Percentiles rank a stretch among this genome's conserved stretches.
phyloP scores from a whole-genome alignment of 2,113 vertebrate genomes.

The Nibea coibor region DNA sequence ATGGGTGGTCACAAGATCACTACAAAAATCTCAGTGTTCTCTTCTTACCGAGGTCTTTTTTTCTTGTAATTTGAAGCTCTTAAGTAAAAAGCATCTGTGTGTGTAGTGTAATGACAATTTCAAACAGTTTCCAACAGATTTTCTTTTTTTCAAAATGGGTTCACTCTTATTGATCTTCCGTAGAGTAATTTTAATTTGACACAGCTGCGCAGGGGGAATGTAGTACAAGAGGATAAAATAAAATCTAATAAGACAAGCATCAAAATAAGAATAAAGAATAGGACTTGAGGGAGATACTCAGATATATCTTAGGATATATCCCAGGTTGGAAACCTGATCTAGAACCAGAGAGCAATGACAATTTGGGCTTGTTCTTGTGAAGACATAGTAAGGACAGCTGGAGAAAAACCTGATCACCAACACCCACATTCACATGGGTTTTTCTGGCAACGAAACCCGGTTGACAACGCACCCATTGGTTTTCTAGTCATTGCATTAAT shows the following conservation, averaged over 20 bases:
- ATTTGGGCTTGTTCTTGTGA: constrained; percentile 32
- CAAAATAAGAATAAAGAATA: background rate
- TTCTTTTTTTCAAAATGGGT: too few species aligned
- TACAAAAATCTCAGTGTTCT: background rate
- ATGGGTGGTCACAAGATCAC: background rate
- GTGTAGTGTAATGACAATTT: background rate
- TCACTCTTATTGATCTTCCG: too few species aligned
- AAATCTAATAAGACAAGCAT: too few species aligned
- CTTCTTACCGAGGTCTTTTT: background rate
- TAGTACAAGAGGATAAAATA: too few species aligned
- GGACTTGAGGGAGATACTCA: background rate
- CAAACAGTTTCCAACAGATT: background rate
- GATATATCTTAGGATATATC: background rate
- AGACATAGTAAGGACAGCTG: background rate
- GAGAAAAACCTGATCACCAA: constrained; percentile 40
- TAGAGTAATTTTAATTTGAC: too few species aligned
- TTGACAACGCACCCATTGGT: constrained; percentile 21
- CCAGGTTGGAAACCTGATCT: background rate
- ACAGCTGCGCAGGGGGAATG: too few species aligned
- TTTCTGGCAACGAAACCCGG: constrained; percentile 51
- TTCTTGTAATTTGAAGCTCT: background rate
- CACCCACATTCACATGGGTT: constrained; percentile 49
- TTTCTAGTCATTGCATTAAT: constrained; percentile 1
- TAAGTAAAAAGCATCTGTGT: background rate
- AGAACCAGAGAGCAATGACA: background rate